phyloP scores from a whole-genome alignment of 2,797 vertebrate species.

The Hozukius guyotensis region DNA sequence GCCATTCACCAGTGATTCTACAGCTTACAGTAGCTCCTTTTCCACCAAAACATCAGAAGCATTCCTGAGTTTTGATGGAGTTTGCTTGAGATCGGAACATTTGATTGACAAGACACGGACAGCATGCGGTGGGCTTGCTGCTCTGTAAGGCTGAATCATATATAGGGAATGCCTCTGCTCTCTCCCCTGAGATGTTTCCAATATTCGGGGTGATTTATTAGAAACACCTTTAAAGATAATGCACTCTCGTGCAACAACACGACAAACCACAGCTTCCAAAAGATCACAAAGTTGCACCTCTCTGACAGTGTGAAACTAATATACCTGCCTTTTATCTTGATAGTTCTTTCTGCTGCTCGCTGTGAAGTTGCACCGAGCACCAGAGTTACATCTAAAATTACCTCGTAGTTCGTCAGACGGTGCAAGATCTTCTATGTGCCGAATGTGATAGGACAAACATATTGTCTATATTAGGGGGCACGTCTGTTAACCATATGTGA shows the following conservation, averaged over 20 bases:
- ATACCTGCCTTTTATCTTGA: background rate
- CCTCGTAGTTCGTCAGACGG: background rate
- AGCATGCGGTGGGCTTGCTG: background rate
- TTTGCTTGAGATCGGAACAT: background rate
- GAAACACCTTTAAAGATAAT: background rate
- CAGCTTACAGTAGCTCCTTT: background rate
- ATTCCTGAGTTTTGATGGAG: background rate
- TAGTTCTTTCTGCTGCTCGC: background rate
- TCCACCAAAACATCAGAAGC: slow-evolving; percentile 5
- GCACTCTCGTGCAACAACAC: background rate
- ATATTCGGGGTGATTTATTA: background rate
- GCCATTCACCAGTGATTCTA: background rate
- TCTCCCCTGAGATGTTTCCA: background rate
- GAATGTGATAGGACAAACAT: background rate
- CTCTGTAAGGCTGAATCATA: background rate
- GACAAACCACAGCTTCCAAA: background rate
- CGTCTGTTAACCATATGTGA: background rate
- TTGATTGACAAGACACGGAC: background rate
- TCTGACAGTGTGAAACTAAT: background rate
- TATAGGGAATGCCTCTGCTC: background rate
- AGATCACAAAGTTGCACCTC: background rate
- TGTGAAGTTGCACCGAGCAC: background rate
- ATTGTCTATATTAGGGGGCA: background rate
- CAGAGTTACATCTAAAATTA: background rate
- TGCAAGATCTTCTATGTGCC: background rate